Conservation (phyloP, 2,113 vertebrate genomes). For the Zapus hudsonius region DNA sequence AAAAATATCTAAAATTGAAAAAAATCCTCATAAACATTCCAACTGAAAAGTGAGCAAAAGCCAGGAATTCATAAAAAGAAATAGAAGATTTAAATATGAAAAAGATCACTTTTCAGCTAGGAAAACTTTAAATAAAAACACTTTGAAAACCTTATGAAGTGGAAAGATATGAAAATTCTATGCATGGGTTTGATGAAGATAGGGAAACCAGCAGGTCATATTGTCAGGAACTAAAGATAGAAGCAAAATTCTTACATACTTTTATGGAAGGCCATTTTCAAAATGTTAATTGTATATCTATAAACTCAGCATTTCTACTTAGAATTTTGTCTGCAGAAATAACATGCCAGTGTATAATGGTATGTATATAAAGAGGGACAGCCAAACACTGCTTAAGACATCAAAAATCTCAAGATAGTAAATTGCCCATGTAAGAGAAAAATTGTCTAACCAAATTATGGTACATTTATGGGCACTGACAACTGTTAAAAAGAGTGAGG, state of each 20-base stretch:
- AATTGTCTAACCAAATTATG: not conserved
- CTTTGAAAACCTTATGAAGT: not conserved
- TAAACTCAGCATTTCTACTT: not conserved
- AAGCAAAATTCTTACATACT: not conserved
- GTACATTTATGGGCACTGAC: not conserved
- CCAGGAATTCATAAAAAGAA: not conserved
- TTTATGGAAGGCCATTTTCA: not conserved
- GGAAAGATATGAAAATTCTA: not conserved
- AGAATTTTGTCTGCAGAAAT: not conserved
- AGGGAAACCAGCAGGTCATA: not conserved
- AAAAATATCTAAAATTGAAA: no score
- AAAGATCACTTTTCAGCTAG: not conserved
- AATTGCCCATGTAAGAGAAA: not conserved
- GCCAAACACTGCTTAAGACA: not conserved
- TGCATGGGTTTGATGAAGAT: not conserved
- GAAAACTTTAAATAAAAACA: not conserved
- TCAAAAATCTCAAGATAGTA: not conserved
- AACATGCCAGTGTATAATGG: not conserved
- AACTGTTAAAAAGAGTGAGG: slow-evolving; percentile 8
- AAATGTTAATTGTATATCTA: not conserved
- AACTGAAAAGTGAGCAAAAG: not conserved
- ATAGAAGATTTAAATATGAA: not conserved
- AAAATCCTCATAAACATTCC: not conserved
- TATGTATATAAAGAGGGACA: not conserved
- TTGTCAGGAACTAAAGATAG: not conserved